Conservation (phyloP, 2,888 invertebrate genomes). For the Pyrocoelia pectoralis region DNA sequence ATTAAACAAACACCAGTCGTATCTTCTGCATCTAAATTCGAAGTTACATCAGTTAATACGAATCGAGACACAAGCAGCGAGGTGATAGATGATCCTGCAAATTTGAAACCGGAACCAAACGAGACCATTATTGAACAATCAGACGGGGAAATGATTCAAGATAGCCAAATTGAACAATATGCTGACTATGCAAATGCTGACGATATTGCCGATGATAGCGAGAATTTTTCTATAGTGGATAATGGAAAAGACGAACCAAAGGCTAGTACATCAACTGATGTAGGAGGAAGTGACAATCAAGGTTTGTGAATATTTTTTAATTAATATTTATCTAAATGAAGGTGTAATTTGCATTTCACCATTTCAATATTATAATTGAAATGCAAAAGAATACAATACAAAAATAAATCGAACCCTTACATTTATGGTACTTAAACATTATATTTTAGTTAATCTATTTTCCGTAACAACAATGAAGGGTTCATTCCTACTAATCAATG, state of each 20-base stretch:
- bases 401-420: too few relatives aligned
- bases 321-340: conserved; percentile 19
- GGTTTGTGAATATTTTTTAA: conserved; percentile 53
- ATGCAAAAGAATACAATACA: too few relatives aligned
- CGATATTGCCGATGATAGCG: conserved; percentile 49
- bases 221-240: conserved; percentile 57
- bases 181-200: conserved; percentile 52
- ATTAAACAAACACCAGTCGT: conserved; percentile 1
- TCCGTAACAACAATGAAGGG: too few relatives aligned
- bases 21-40: conserved; percentile 12
- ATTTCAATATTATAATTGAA: background rate
- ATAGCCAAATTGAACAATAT: conserved; percentile 50
- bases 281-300: conserved; percentile 56
- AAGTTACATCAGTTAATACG: background rate
- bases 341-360: conserved; percentile 18
- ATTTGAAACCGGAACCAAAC: conserved; percentile 58
- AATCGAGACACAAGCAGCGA: conserved; percentile 12
- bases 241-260: conserved; percentile 55
- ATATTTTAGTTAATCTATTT: too few relatives aligned
- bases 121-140: conserved; percentile 47
- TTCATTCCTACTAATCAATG: too few relatives aligned
- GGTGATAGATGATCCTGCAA: conserved; percentile 43
- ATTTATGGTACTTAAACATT: too few relatives aligned
- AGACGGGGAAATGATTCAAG: conserved; percentile 44
- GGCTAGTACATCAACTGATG: conserved; percentile 57